Evolutionary conservation across 2,113 vertebrate species (phyloP), one percentile per base, ranked within the genome.

Genomic region (Struthidea cinerea): DNA sequence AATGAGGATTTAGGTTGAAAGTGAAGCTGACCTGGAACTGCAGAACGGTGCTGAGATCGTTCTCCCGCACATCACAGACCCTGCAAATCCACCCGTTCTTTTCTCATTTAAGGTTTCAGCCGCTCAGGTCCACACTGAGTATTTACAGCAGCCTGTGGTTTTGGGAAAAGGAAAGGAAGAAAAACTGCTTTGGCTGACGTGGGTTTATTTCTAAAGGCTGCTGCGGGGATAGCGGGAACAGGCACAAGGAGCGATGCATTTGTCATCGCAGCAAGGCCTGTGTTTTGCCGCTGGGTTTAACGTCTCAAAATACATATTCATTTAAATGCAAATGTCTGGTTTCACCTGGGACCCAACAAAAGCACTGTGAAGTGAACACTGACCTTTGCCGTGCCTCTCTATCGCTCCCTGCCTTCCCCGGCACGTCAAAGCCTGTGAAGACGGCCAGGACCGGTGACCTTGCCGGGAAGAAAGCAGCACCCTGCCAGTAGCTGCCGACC

Each of bases 261-360:
- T 89, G 84, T 84, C 93, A 93, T 63, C 84, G 74, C 94, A 84
- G 57, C 81, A 68, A 82, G 44, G 82, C 83, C 65, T 60, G 65
- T 24, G 15, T 50, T 90, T 24, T 41, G 80, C 95, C 77, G 11
- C 39, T 10, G 84, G 68, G 69, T 21, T 94, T 89, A 59, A 68
- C 10, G 16, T 37, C 95, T 94, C 92, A 91, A 89, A 97, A 96
- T 93, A 90, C 81, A 96, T 95, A 92, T 93, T 96, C 86, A 96
- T 87, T 90, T 23, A 94, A 89, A 96, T 96, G 83, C 60, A 90
- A 93, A 95, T 84, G 39, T 28, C 76, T 88, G 60, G 27, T 71
- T 77, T 94, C 96, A 91, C 96, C 86, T 91, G 92, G 74, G 91
- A 95, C 46, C 27, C n/a, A 4, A 44, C 70, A 46, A 28, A 63